A percentile compares a stretch with the other conserved stretches of the same genome.
These are phyloP conservation scores for human (Homo sapiens) DNA, from an alignment of 2,113 vertebrate genomes.

Conservation along the genomic window GRCh38 chr16:7292501-7293000, in stretches of 20 bases:
- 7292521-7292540: too few relatives aligned
- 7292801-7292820: fast-evolving
- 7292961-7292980: neutral
- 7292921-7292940: neutral
- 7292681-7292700: fast-evolving
- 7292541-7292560: too few relatives aligned
- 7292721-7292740: neutral
- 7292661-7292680: fast-evolving
- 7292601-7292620: neutral
- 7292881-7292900: neutral
- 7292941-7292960: neutral
- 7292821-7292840: neutral
- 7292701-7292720: fast-evolving
- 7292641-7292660: neutral
- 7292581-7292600: neutral
- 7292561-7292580: neutral
- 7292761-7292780: neutral
- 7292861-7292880: neutral
- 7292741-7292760: neutral
- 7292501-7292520: too few relatives aligned
- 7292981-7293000: neutral
- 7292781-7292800: neutral
- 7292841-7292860: neutral
- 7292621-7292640: too few relatives aligned
- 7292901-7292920: neutral